phyloP scores from a whole-genome alignment of 2,113 vertebrate species.

The Cebus imitator region DNA sequence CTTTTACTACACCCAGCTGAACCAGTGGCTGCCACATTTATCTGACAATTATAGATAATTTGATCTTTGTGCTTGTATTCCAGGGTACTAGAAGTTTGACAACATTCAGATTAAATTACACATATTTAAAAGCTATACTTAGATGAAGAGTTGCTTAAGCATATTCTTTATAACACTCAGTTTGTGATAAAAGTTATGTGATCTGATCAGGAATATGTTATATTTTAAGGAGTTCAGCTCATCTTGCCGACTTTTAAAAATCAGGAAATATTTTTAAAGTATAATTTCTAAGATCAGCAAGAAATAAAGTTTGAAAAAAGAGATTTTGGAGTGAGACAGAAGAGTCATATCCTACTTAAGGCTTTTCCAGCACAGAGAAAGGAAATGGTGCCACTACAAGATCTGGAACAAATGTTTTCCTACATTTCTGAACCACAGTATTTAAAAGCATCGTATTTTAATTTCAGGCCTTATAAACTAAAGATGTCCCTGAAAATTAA shows the following conservation, averaged over 20 bases:
- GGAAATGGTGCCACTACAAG: not conserved
- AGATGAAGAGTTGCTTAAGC: not conserved
- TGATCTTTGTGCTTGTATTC: constrained; percentile 28
- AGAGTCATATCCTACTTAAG: not conserved
- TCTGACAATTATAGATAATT: constrained; percentile 9
- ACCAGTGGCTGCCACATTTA: not conserved
- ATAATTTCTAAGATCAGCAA: constrained; percentile 22
- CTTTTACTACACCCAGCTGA: constrained; percentile 13
- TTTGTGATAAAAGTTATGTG: not conserved
- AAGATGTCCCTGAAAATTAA: constrained; percentile 65
- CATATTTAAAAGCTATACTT: constrained; percentile 27
- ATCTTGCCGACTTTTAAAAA: not conserved
- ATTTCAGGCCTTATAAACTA: constrained; percentile 68
- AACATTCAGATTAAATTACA: constrained; percentile 49
- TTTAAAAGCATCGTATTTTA: constrained; percentile 66
- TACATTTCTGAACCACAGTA: constrained; percentile 1
- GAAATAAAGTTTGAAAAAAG: constrained; percentile 41
- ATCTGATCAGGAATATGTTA: not conserved
- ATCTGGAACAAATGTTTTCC: constrained; percentile 43
- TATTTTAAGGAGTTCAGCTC: constrained; percentile 11
- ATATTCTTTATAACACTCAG: constrained; percentile 1
- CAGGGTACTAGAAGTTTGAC: not conserved
- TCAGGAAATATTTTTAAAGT: not conserved
- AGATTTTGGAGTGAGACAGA: not conserved
- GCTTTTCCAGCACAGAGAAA: not conserved